Base-by-base conservation (phyloP, 2,888 invertebrate species). In the Ochropleura leucogaster region DNA sequence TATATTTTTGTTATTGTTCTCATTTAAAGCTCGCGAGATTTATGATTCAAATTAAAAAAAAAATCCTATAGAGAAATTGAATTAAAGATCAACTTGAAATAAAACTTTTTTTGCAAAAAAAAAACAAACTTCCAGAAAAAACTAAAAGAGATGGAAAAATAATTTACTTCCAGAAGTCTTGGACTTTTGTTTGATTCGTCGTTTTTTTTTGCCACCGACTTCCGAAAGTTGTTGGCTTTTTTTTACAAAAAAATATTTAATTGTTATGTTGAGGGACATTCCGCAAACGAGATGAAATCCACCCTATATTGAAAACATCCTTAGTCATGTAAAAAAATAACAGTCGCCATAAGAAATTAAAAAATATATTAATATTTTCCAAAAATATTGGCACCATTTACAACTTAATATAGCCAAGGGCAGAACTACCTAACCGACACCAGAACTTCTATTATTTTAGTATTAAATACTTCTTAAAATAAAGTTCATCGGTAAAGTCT, bases 351-450 rank as follows among this genome's bases (percentile, higher is more conserved):
- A 10, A 9, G 53, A n/a, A 55, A 55, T 55, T 30, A 4, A 4
- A 30, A 0, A 16, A 16, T 7, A 3, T n/a, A 44, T n/a, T 62
- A 7, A 0, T 10, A 53, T 72, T 68, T 74, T 47, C 18, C 63
- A 68, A 78, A 80, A 78, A 59, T 44, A 68, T 59, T 3, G 51
- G 0, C 49, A 57, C 40, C 3, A 20, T 40, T 18, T 20, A n/a
- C 4, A 63, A 66, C 40, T 63, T 67, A 14, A 16, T 40, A 40
- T 70, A 63, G 44, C 49, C 46, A 18, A 12, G 4, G 40, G 40
- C 60, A 62, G 40, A 63, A 55, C 30, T 46, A 76, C 60, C 49
- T 55, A 16, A 46, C 14, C 62, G 63, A 71, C 46, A 0, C 57
- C 44, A 6, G n/a, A 51, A 57, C 70, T 14, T 78, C 62, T 46